Evolutionary conservation across 2,888 invertebrate species (phyloP).

Genomic region (Cosmopolites sordidus): DNA sequence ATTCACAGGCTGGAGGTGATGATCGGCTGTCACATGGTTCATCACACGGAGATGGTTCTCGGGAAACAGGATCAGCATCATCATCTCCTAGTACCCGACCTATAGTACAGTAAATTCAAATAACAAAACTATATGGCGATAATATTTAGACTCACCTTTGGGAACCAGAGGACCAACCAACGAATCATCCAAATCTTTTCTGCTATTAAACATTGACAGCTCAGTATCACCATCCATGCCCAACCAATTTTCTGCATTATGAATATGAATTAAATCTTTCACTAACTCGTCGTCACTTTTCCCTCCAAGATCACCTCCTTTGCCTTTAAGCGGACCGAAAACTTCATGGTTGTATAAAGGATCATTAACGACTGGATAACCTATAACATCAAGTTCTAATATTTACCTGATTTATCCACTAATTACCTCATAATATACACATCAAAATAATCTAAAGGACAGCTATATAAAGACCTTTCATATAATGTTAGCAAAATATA

Average conservation of each 20-base stretch:
- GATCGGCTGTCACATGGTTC: constrained; percentile 50
- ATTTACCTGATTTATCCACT: too few species aligned
- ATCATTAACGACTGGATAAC: constrained; percentile 96
- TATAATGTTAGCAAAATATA: too few species aligned
- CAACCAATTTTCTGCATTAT: constrained; percentile 92
- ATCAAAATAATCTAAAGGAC: too few species aligned
- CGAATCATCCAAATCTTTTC: constrained; percentile 50
- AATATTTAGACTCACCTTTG: constrained; percentile 40
- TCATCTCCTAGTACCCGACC: constrained; percentile 55
- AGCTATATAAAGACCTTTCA: too few species aligned
- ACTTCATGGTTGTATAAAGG: constrained; percentile 94
- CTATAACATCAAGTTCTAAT: constrained; percentile 47
- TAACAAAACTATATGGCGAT: too few species aligned
- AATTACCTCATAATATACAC: too few species aligned
- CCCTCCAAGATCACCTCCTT: constrained; percentile 80
- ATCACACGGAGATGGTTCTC: constrained; percentile 69
- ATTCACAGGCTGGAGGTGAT: constrained; percentile 40
- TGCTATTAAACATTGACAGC: constrained; percentile 71
- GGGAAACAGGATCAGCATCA: constrained; percentile 60
- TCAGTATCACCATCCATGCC: constrained; percentile 87
- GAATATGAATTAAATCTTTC: constrained; percentile 82
- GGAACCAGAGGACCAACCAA: constrained; percentile 44
- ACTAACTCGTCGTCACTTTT: constrained; percentile 87
- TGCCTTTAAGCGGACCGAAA: constrained; percentile 91
- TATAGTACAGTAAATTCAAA: too few species aligned